phyloP scores from a whole-genome alignment of 2,797 vertebrate genomes.

The Rhinoraja longicauda region DNA sequence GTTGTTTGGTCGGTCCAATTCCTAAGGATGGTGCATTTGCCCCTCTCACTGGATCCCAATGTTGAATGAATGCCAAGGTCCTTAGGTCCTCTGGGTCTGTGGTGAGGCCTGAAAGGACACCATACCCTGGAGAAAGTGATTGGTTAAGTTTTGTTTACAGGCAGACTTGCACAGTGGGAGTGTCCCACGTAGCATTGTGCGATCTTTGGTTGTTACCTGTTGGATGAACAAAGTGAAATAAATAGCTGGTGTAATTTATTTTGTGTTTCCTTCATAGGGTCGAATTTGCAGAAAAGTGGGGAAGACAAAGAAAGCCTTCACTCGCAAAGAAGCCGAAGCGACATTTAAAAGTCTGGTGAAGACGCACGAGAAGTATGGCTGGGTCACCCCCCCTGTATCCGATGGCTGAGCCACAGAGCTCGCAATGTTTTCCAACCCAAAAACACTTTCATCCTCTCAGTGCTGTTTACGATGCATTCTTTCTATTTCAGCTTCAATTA shows the following conservation, averaged over 20 bases:
- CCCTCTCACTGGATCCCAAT: not conserved
- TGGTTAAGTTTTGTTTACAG: not conserved
- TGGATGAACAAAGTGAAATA: not conserved
- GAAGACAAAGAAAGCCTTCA: constrained; percentile 99
- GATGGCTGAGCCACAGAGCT: constrained; percentile 74
- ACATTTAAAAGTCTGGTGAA: constrained; percentile 99
- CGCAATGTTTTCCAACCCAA: constrained; percentile 40
- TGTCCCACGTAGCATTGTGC: not conserved
- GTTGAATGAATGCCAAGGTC: not conserved
- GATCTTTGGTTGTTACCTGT: not conserved
- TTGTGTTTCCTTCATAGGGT: constrained; percentile 62
- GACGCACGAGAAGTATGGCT: constrained; percentile 98
- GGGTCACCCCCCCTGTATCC: constrained; percentile 96
- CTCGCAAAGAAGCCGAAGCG: constrained; percentile 96
- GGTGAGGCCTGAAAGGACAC: not conserved
- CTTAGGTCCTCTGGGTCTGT: not conserved
- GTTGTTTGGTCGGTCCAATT: not conserved
- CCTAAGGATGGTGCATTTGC: not conserved
- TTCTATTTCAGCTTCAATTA: constrained; percentile 69
- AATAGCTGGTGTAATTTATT: not conserved
- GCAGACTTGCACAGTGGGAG: not conserved
- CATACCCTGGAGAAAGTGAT: not conserved
- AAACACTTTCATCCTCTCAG: constrained; percentile 60
- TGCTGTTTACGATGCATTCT: constrained; percentile 60
- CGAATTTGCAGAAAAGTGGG: constrained; percentile 98